Base-by-base conservation (phyloP, 2,797 vertebrate species). In the Danio tinwini region DNA sequence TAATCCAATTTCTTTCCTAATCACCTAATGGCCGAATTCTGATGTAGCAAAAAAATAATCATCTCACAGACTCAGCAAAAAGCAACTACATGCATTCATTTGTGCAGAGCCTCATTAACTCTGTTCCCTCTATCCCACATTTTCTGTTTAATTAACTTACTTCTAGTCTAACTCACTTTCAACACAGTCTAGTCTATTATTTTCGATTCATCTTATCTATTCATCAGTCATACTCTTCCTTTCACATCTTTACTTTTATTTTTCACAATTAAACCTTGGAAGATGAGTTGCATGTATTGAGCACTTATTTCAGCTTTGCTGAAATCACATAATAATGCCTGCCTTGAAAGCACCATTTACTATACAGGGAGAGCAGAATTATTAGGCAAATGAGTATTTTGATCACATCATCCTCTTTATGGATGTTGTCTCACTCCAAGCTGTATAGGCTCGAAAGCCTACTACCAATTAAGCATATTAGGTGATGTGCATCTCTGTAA, bases 91-190 rank as follows among this genome's bases (percentile, higher is more conserved):
- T 42, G 19, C 52, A 59, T 81, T 49, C 40, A n/a, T 81, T 58
- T 71, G 44, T 42, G 42, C 42, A 61, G 17, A n/a, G 52, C 45
- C 19, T 56, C 76, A 79, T 80, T 70, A 80, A 61, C 68, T 45
- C 52, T 40, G 67, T 79, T 40, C 44, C 53, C 76, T 78, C 70
- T 62, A 17, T 65, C 45, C 44, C 58, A 13, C 52, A 77, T 82
- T 53, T 58, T 77, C 40, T 45, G 52, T 49, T 77, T 76, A 76
- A 83, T 72, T 40, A 72, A 70, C 74, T 79, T 52, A 44, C 45
- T 37, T 61, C 40, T 67, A 53, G 74, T 55, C 71, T 55, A 44
- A 63, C 58, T 75, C 42, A 61, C 62, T 77, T 81, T 49, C 16
- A 64, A 74, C 61, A 47, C 37, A 63, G 55, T 61, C 73, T 76